These are phyloP conservation scores for Aeoliscus strigatus DNA, from an alignment of 2,797 vertebrate genomes.

Conservation along the genomic window DNA sequence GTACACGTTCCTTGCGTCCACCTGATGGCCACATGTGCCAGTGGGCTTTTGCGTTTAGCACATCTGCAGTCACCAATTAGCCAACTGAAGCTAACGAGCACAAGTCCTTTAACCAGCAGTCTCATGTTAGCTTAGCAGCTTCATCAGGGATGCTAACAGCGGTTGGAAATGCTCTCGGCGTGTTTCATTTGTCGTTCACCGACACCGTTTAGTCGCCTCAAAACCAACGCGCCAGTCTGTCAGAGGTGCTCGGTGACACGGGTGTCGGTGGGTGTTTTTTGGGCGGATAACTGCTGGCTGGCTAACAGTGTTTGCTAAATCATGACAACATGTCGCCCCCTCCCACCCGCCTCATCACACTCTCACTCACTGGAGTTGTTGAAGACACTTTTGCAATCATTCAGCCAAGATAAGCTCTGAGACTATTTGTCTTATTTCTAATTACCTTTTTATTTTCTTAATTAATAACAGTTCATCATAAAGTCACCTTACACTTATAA, in stretches of 20 bases:
- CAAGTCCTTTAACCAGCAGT: constrained; percentile 33
- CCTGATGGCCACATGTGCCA: constrained; percentile 1
- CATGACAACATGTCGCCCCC: constrained; percentile 48
- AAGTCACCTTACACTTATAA: too few relatives aligned
- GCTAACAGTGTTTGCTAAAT: constrained; percentile 61
- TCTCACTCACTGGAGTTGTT: too few relatives aligned
- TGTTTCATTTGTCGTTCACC: not conserved
- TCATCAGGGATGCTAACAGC: constrained; percentile 24
- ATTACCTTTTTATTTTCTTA: too few relatives aligned
- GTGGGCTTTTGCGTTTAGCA: too few relatives aligned
- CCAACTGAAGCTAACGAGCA: constrained; percentile 15
- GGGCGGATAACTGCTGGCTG: not conserved
- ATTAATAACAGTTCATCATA: too few relatives aligned
- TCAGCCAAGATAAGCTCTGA: not conserved
- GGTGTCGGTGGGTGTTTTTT: not conserved
- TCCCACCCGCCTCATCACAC: constrained; percentile 32
- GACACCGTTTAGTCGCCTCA: not conserved
- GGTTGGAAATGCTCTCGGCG: constrained; percentile 1
- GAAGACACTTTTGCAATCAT: too few relatives aligned
- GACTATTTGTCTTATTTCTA: too few relatives aligned
- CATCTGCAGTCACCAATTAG: constrained; percentile 2
- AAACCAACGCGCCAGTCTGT: not conserved
- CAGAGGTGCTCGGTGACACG: too few relatives aligned
- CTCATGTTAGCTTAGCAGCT: constrained; percentile 57
- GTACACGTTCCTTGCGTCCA: too few relatives aligned